phyloP scores from a whole-genome alignment of 2,888 invertebrate species.

The Apoda limacodes region DNA sequence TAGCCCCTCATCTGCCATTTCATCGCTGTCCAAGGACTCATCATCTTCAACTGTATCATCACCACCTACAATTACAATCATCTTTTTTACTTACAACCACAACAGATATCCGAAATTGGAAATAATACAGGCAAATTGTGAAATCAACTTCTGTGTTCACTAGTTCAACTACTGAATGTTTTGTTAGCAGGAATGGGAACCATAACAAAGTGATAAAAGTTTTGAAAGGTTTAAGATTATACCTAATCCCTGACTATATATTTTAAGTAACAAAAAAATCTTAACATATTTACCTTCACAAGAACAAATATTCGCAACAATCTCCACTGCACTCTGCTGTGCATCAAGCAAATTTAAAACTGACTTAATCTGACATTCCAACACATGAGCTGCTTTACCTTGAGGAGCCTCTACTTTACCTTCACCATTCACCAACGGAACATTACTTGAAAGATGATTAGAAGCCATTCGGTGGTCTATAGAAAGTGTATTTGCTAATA shows the following conservation, averaged over 20 bases:
- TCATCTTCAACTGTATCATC: conserved; percentile 36
- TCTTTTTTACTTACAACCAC: no score
- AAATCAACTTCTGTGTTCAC: no score
- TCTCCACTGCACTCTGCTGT: conserved; percentile 77
- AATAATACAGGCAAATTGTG: not conserved
- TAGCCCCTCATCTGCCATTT: conserved; percentile 46
- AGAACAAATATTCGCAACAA: conserved; percentile 78
- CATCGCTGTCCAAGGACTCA: conserved; percentile 50
- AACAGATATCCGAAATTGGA: not conserved
- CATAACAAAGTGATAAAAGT: no score
- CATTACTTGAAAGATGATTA: conserved; percentile 54
- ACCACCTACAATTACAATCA: conserved; percentile 36
- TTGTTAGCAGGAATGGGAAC: no score
- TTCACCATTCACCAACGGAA: conserved; percentile 45
- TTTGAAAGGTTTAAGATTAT: no score
- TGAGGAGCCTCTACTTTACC: conserved; percentile 38
- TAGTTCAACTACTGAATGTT: no score
- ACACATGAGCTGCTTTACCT: conserved; percentile 43
- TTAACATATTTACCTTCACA: conserved; percentile 70
- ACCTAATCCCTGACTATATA: no score
- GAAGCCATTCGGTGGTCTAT: conserved; percentile 64
- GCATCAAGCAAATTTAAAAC: conserved; percentile 71
- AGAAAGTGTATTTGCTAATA: conserved; percentile 62
- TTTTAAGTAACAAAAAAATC: no score
- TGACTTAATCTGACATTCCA: conserved; percentile 59